Evolutionary conservation across 1,140 invertebrate genomes (phyloP).

Genomic region (Rhizoglyphus robini): DNA sequence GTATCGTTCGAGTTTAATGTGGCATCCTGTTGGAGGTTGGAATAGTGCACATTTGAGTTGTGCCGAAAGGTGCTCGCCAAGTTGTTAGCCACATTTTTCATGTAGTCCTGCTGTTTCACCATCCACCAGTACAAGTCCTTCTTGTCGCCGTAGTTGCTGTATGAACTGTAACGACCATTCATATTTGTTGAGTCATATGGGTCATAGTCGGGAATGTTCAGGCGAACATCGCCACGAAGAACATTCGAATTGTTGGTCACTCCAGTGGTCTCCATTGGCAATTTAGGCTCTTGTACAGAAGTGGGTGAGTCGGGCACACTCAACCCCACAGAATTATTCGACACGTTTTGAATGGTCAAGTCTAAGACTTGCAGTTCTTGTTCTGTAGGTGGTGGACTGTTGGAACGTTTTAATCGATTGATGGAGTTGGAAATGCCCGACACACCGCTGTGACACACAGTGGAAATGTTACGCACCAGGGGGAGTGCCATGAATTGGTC

Average conservation of each 20-base stretch:
- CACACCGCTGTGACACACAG: background rate
- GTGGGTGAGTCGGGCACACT: background rate
- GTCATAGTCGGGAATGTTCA: background rate
- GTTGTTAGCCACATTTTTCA: conserved; percentile 23
- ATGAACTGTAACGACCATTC: conserved; percentile 6
- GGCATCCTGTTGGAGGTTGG: background rate
- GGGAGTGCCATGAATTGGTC: background rate
- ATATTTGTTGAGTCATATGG: background rate
- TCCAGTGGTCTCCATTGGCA: background rate
- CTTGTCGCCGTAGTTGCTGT: conserved; percentile 40
- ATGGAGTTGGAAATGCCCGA: background rate
- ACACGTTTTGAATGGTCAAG: background rate
- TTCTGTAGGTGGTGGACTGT: background rate
- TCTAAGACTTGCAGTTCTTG: background rate
- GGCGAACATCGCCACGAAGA: too few relatives aligned
- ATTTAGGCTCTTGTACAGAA: background rate
- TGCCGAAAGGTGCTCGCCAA: conserved; percentile 4
- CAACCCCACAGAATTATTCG: background rate
- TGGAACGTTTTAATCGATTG: background rate
- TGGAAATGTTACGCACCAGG: background rate
- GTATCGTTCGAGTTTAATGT: too few relatives aligned
- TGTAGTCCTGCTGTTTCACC: conserved; percentile 68
- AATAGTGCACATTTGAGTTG: background rate
- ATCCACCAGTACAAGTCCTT: conserved; percentile 81
- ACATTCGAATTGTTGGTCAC: background rate